Base-by-base conservation (phyloP, 2,113 vertebrate species). In the Stomatorhinus ivindoensis region DNA sequence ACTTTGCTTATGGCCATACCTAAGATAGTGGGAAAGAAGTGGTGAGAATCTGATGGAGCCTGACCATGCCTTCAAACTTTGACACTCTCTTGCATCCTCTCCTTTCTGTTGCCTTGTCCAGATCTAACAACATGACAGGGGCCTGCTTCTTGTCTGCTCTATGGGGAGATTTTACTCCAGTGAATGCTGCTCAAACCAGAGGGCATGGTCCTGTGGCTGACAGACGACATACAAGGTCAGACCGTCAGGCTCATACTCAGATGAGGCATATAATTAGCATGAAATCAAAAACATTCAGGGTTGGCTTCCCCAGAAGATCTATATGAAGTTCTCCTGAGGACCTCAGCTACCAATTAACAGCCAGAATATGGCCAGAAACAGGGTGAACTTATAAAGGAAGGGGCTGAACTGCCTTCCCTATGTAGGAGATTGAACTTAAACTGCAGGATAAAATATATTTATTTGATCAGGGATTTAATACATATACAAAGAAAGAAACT, bases 171-270 rank as follows among this genome's bases (percentile, higher is more conserved):
- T 91, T 96, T 96, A 97, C 97, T 98, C 97, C 97, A 85, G 95
- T 93, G 96, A 93, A 97, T 99, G 98, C 98, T 99, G 98, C 98
- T 99, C 96, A 96, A 95, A 95, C 96, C 96, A 96, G 95, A 94
- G 76, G 76, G 35, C 39, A 39, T 82, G 13, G 76, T 82, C 61
- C 61, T 65, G 61, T 27, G n/a, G 55, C 55, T n/a, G 55, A 61
- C n/a, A n/a, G 69, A 31, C 10, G 0, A 80, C 35, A 19, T 39
- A 80, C 9, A 73, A 31, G n/a, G 13, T 73, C 65, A 39, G 42
- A 21, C 80, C 42, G 0, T 84, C 42, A 27, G 39, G 42, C 21
- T 39, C 2, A 21, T 84, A 84, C 42, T 10, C 21, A 11, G 82
- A 46, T 84, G 3, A 47, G 5, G 1, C 46, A 85, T 27, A 47